Evolutionary conservation across 1,140 invertebrate genomes (phyloP).

Genomic region (Aricia agestis): DNA sequence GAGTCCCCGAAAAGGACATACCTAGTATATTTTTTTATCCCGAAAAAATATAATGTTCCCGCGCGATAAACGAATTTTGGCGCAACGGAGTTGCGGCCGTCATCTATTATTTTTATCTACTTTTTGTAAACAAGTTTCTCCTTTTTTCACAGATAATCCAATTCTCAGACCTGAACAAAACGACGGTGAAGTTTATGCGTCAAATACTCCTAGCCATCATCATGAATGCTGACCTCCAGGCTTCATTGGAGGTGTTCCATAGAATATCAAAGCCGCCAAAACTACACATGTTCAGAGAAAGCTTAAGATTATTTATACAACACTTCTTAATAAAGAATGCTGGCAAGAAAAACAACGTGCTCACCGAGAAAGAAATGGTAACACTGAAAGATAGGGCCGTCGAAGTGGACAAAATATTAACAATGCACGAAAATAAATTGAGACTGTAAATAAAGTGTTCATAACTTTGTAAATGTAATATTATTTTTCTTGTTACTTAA

Average conservation of each 20-base stretch:
- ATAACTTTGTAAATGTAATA: slow-evolving; percentile 9
- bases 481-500: background rate
- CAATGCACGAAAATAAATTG: slow-evolving; percentile 54
- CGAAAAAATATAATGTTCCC: no score
- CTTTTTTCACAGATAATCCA: slow-evolving; percentile 82
- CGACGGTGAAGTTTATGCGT: slow-evolving; percentile 82
- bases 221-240: slow-evolving; percentile 78
- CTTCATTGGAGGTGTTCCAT: slow-evolving; percentile 80
- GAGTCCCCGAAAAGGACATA: no score
- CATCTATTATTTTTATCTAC: no score
- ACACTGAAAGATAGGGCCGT: slow-evolving; percentile 74
- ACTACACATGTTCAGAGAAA: slow-evolving; percentile 84
- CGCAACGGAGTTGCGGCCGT: no score
- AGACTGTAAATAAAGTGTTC: slow-evolving; percentile 43
- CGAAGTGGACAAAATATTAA: slow-evolving; percentile 78
- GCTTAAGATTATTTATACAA: slow-evolving; percentile 85
- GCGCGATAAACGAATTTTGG: no score
- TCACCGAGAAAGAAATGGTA: slow-evolving; percentile 71
- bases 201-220: slow-evolving; percentile 84
- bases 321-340: slow-evolving; percentile 85
- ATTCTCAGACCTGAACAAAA: slow-evolving; percentile 86
- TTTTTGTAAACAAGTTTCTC: no score
- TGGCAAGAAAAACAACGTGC: slow-evolving; percentile 62
- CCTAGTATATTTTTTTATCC: no score
- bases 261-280: slow-evolving; percentile 81